Base-by-base conservation (phyloP, 1,140 invertebrate species). In the Maconellicoccus hirsutus region DNA sequence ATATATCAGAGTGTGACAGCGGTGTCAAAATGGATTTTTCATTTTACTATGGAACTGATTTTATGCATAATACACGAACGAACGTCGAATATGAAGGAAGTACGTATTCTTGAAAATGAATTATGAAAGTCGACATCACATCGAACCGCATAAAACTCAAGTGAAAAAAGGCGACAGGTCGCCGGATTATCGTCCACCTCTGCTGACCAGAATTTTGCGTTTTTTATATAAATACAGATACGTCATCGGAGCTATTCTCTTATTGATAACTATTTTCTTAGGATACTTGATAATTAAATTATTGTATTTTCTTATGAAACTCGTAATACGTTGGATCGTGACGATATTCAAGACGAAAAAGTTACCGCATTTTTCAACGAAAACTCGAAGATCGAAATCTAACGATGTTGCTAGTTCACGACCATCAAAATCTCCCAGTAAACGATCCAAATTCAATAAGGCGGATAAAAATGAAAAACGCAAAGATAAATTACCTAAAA, bases 21-120 rank as follows among this genome's bases (percentile, higher is more conserved):
- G 4, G 29, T 12, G 29, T 33, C 3, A 6, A 33, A 3, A 12
- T 33, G 29, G 2, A 16, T 52, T 8, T 52, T 52, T 25, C 25
- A 66, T 16, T 66, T 66, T 66, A 66, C 61, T 19, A 66, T 66
- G 61, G 61, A 66, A 66, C 22, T 25, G 61, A 25, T 16, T 19
- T 52, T 66, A 16, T 8, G 25, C 10, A 66, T 14, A 25, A 66
- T 19, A 19, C 3, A 25, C 61, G 61, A 10, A 66, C 4, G 14
- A 3, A 25, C 61, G 21, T 61, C 61, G 61, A 66, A 6, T 8
- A 19, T 8, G 3, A 52, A 52, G n/a, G 3, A 52, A 16, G 42
- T 16, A 52, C 42, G 42, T 66, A 23, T 6, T 23, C 61, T 25
- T 25, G 29, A 59, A n/a, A 59, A 59, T 33, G 29, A 33, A 33